phyloP scores from a whole-genome alignment of 2,888 invertebrate species.

The Neocrepidodera transversa region DNA sequence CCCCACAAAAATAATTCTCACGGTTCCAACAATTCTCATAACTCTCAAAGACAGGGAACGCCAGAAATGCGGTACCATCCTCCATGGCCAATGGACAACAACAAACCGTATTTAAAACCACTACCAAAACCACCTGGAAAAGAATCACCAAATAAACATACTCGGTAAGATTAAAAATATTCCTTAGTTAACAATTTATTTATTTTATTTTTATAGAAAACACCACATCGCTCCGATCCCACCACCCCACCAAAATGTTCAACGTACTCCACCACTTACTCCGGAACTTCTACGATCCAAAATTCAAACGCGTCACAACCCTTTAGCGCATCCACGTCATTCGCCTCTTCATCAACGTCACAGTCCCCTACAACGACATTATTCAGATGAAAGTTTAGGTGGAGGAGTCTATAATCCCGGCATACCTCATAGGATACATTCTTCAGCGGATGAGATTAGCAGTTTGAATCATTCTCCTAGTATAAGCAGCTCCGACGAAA shows the following conservation, averaged over 20 bases:
- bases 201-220: slow-evolving; percentile 40
- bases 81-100: slow-evolving; percentile 65
- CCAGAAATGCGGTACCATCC: slow-evolving; percentile 63
- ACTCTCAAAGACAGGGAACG: slow-evolving; percentile 40
- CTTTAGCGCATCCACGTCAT: slow-evolving; percentile 47
- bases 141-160: slow-evolving; percentile 57
- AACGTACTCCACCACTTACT: slow-evolving; percentile 45
- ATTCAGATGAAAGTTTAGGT: slow-evolving; percentile 72
- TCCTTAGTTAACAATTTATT: neutral
- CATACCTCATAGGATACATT: slow-evolving; percentile 68
- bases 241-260: slow-evolving; percentile 46
- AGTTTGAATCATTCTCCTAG: slow-evolving; percentile 83
- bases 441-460: slow-evolving; percentile 84
- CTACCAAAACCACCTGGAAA: slow-evolving; percentile 66
- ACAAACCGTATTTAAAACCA: slow-evolving; percentile 66
- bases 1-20: slow-evolving; percentile 61
- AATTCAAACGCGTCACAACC: slow-evolving; percentile 54
- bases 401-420: slow-evolving; percentile 54
- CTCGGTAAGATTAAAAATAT: slow-evolving; percentile 37
- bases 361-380: slow-evolving; percentile 67
- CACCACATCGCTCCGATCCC: slow-evolving; percentile 48
- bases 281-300: slow-evolving; percentile 54
- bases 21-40: slow-evolving; percentile 10
- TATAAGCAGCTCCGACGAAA: slow-evolving; percentile 85
- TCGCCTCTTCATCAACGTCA: slow-evolving; percentile 54